A percentile compares a stretch with the other conserved stretches of the same genome.
Evolutionary conservation across 2,888 invertebrate species (phyloP).

Genomic region (Opisthograptis luteolata): DNA sequence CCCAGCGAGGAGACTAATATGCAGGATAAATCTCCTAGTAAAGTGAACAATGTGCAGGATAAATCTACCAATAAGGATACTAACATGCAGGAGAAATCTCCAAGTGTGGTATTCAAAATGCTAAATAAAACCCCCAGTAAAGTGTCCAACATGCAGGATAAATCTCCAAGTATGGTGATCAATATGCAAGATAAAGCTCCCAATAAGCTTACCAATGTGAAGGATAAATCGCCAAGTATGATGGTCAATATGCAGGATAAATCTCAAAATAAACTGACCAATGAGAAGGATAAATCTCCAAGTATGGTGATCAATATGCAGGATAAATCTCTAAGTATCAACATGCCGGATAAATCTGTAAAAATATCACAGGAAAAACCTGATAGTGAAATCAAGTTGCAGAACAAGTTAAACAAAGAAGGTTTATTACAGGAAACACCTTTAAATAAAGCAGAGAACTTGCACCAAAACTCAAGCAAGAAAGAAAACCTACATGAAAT

Average conservation of each 20-base stretch:
- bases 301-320: constrained; percentile 12
- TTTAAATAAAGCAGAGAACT: neutral
- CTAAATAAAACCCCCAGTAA: constrained; percentile 5
- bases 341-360: too few relatives aligned
- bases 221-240: neutral
- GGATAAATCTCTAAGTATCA: constrained; percentile 2
- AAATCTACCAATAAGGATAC: neutral
- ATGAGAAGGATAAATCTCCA: neutral
- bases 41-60: constrained; percentile 10
- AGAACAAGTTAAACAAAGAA: neutral
- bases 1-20: constrained; percentile 11
- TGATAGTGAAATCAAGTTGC: neutral
- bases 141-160: constrained; percentile 1
- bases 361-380: neutral
- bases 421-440: neutral
- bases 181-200: constrained; percentile 3
- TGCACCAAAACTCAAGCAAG: neutral
- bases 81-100: neutral
- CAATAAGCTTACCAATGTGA: neutral
- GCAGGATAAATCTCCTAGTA: constrained; percentile 1
- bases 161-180: constrained; percentile 6
- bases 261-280: constrained; percentile 8
- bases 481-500: neutral
- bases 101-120: neutral
- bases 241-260: neutral